phyloP scores from a whole-genome alignment of 2,797 vertebrate species.

The Heliangelus exortis region DNA sequence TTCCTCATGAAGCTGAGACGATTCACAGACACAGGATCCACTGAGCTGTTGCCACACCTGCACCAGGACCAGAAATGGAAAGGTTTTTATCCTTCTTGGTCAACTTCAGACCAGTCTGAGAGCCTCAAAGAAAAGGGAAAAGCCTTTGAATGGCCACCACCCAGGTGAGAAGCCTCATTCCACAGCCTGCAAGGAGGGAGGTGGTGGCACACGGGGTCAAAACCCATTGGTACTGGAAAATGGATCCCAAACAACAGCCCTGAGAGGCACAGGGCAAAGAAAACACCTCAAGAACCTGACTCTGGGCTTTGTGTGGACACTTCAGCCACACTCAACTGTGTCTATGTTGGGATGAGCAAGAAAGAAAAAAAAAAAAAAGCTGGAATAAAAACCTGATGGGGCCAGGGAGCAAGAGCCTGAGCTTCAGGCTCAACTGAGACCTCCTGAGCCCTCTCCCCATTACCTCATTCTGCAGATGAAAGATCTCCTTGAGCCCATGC shows the following conservation, averaged over 20 bases:
- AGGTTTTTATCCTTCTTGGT: background rate
- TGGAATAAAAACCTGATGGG: background rate
- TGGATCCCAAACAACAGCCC: background rate
- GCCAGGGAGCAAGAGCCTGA: background rate
- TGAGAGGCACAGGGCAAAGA: background rate
- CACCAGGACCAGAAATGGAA: background rate
- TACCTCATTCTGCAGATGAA: conserved; percentile 99
- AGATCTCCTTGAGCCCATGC: conserved; percentile 93
- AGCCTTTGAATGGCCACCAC: background rate
- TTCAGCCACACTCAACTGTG: accelerated
- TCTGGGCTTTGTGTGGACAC: background rate
- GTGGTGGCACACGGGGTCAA: accelerated
- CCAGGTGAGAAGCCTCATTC: accelerated
- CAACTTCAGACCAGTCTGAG: accelerated
- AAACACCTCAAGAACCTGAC: background rate
- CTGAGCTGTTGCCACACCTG: conserved; percentile 88
- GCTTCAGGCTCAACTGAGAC: background rate
- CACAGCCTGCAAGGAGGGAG: background rate
- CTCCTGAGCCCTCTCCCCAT: background rate
- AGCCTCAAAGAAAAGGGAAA: background rate
- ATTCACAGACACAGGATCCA: conserved; percentile 90
- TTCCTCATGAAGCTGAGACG: conserved; percentile 90
- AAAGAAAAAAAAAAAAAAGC: background rate
- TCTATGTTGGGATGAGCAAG: accelerated
- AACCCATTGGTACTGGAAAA: background rate